Conservation (phyloP, 2,797 vertebrate genomes). For the Loris lydekkerianus region DNA sequence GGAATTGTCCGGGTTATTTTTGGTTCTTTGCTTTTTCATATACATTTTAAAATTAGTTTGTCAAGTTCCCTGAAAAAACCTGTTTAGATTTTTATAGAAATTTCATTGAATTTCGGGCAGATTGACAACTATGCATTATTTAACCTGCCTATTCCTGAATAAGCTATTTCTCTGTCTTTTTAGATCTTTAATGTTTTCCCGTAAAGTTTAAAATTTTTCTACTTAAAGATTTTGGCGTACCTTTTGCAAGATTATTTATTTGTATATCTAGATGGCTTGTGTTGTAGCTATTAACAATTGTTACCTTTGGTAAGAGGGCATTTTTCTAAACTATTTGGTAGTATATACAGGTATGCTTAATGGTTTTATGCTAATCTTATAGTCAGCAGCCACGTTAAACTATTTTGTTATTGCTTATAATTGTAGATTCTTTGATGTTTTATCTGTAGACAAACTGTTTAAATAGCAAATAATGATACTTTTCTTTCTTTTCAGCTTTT, state of each 20-base stretch:
- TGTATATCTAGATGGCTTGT: neutral
- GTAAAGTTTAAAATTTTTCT: neutral
- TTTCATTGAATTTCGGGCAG: neutral
- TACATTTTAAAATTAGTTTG: slow-evolving; percentile 33
- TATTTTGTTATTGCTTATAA: slow-evolving; percentile 3
- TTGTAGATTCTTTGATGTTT: neutral
- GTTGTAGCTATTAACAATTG: neutral
- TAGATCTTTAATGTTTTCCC: slow-evolving; percentile 2
- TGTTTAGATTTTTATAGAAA: neutral
- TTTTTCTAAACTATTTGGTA: neutral
- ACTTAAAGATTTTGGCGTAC: neutral
- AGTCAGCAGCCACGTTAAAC: neutral
- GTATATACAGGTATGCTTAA: neutral
- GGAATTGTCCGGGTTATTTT: neutral
- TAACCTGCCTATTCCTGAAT: neutral
- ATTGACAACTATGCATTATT: neutral
- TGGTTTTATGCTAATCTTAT: neutral
- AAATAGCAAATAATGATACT: neutral
- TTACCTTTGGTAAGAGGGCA: neutral
- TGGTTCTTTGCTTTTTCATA: neutral
- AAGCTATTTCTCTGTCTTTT: neutral
- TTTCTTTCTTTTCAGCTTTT: neutral
- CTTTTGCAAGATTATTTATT: slow-evolving; percentile 8
- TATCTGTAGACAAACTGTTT: neutral
- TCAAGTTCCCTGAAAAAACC: neutral